These are phyloP conservation scores for Eulemur mongoz DNA, from an alignment of 2,797 vertebrate genomes.

Conservation along the genomic window DNA sequence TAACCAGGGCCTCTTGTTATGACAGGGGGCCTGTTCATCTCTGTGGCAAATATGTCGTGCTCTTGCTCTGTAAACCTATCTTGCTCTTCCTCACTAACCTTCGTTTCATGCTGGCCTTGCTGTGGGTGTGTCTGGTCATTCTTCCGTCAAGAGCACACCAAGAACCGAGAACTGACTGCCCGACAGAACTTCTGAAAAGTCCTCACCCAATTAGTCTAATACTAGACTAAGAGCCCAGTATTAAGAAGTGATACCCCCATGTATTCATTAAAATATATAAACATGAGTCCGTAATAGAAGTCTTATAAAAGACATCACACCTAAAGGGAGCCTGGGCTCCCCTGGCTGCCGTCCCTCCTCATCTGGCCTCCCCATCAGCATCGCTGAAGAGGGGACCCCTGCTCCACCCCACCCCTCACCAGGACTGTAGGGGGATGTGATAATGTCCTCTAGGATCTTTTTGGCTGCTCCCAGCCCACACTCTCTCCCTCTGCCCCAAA, in stretches of 20 bases:
- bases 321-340: not conserved
- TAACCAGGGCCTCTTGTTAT: too few relatives aligned
- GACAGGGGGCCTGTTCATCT: too few relatives aligned
- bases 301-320: not conserved
- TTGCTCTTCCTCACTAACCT: too few relatives aligned
- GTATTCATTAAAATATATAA: not conserved
- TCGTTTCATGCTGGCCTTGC: too few relatives aligned
- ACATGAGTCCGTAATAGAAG: not conserved
- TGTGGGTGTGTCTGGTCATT: too few relatives aligned
- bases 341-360: not conserved
- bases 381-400: not conserved
- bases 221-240: not conserved
- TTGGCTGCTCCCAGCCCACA: not conserved
- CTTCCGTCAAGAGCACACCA: too few relatives aligned
- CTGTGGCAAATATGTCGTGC: too few relatives aligned
- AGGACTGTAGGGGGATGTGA: not conserved
- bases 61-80: too few relatives aligned
- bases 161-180: too few relatives aligned
- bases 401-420: not conserved
- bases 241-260: not conserved
- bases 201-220: not conserved
- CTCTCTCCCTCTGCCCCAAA: not conserved
- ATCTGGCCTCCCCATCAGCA: not conserved
- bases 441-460: not conserved
- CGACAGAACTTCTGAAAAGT: not conserved